Conservation (phyloP, 2,797 vertebrate genomes). For the Anguilla obscura region DNA sequence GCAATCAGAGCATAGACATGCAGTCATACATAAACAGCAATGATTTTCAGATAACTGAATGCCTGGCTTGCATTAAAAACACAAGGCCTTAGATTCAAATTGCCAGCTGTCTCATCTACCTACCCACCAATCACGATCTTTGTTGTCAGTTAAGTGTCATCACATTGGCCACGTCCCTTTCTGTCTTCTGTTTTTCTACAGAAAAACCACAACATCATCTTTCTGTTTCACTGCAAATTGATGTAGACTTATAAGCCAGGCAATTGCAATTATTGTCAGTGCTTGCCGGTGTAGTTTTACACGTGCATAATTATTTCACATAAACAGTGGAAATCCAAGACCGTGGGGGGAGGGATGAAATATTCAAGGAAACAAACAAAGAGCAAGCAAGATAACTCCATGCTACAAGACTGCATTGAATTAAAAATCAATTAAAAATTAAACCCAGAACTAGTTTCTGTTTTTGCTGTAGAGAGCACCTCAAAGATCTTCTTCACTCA, state of each 20-base stretch:
- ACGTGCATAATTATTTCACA: conserved; percentile 61
- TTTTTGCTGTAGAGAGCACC: background rate
- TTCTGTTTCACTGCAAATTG: conserved; percentile 58
- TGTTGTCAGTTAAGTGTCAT: background rate
- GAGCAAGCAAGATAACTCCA: conserved; percentile 62
- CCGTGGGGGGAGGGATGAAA: conserved; percentile 39
- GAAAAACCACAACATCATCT: conserved; percentile 42
- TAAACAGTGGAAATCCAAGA: conserved; percentile 67
- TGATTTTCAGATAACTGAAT: conserved; percentile 21
- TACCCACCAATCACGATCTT: background rate
- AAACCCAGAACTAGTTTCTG: background rate
- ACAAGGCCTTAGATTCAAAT: background rate
- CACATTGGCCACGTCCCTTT: background rate
- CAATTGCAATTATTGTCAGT: conserved; percentile 52
- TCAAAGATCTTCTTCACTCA: background rate
- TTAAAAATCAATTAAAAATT: conserved; percentile 61
- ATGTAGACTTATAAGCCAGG: conserved; percentile 52
- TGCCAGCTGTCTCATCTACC: background rate
- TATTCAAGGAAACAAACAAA: conserved; percentile 53
- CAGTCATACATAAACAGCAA: background rate
- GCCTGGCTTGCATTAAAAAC: background rate
- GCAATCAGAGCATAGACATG: background rate
- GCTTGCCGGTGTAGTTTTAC: conserved; percentile 64
- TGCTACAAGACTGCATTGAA: conserved; percentile 58
- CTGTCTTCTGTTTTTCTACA: conserved; percentile 27